phyloP scores from a whole-genome alignment of 2,113 vertebrate genomes.

The Dromaius novaehollandiae region DNA sequence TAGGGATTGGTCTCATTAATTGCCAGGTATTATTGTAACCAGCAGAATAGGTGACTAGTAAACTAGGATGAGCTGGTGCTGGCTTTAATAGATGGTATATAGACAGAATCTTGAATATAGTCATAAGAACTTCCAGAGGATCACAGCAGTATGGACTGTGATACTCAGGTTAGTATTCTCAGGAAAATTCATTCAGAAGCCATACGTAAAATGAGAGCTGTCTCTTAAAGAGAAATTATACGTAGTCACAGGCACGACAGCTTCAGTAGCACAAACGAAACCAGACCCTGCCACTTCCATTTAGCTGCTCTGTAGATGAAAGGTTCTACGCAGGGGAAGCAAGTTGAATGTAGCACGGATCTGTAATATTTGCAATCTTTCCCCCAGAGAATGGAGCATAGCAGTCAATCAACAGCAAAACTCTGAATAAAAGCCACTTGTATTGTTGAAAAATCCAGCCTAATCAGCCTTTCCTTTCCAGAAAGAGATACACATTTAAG shows the following conservation, averaged over 20 bases:
- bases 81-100: not conserved
- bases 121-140: not conserved
- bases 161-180: not conserved
- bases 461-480: not conserved
- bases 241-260: not conserved
- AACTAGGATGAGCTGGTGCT: not conserved
- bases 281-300: not conserved
- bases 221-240: not conserved
- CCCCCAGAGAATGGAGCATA: not conserved
- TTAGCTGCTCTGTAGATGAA: not conserved
- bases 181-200: not conserved
- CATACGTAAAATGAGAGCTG: not conserved
- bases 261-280: not conserved
- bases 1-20: not conserved
- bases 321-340: not conserved
- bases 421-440: not conserved
- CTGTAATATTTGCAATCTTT: not conserved
- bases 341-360: not conserved
- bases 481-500: too few species aligned
- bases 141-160: not conserved
- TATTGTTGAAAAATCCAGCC: not conserved
- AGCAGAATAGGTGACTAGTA: not conserved
- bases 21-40: not conserved
- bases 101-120: not conserved
- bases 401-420: not conserved